Evolutionary conservation across 2,888 invertebrate genomes (phyloP).

Genomic region (Folsomia candida): DNA sequence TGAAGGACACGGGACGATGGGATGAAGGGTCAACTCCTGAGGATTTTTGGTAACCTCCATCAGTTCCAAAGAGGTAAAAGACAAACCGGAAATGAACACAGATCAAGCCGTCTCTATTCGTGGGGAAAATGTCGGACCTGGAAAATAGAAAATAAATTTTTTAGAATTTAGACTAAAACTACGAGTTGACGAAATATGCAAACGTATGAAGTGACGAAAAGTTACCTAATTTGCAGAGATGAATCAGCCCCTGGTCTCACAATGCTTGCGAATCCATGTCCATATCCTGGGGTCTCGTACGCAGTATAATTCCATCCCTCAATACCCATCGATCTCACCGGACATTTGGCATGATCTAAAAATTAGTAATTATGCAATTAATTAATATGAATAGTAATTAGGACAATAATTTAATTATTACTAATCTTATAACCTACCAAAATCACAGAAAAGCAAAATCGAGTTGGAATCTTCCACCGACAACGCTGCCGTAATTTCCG

Average conservation of each 20-base stretch:
- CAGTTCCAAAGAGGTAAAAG: constrained; percentile 25
- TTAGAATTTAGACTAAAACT: too few species aligned
- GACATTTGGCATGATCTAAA: constrained; percentile 50
- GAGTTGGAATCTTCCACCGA: constrained; percentile 45
- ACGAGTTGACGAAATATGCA: too few species aligned
- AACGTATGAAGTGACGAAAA: too few species aligned
- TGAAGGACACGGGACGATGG: constrained; percentile 32
- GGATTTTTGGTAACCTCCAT: constrained; percentile 34
- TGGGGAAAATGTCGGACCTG: constrained; percentile 3
- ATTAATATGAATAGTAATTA: too few species aligned
- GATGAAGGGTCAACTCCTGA: constrained; percentile 20
- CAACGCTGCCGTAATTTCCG: constrained; percentile 40
- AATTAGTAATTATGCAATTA: too few species aligned
- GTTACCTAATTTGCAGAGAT: constrained; percentile 1
- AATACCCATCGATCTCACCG: constrained; percentile 46
- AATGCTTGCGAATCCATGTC: constrained; percentile 47
- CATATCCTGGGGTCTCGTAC: constrained; percentile 46
- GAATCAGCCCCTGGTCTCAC: constrained; percentile 11
- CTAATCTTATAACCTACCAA: too few species aligned
- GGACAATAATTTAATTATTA: too few species aligned
- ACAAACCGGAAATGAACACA: constrained; percentile 49
- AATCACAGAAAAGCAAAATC: constrained; percentile 50
- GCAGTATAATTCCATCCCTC: constrained; percentile 50
- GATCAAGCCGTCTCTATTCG: constrained; percentile 7
- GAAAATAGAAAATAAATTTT: too few species aligned